Percentiles rank a stretch among this genome's conserved stretches.
Conservation (phyloP, 2,797 vertebrate species). For the Jordanella pulchra region DNA sequence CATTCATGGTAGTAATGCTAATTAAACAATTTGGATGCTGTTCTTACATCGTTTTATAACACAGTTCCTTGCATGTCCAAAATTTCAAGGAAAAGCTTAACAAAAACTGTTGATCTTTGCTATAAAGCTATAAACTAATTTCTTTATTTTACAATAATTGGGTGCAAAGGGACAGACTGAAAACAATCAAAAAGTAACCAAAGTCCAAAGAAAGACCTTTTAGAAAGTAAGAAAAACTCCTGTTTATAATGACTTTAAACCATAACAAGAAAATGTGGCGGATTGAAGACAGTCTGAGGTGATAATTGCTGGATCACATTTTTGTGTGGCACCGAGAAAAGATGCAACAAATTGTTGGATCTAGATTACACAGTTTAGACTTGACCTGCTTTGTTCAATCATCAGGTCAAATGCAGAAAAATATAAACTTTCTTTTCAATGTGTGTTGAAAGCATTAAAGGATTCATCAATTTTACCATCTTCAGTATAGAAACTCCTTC, state of each 20-base stretch:
- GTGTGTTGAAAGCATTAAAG: too few species aligned
- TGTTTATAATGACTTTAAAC: neutral
- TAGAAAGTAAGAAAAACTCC: neutral
- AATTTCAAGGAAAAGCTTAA: neutral
- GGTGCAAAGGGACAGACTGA: too few species aligned
- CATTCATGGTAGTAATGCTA: neutral
- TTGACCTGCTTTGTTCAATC: neutral
- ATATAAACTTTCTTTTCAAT: neutral
- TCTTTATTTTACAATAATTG: neutral
- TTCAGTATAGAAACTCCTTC: neutral
- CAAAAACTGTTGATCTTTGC: neutral
- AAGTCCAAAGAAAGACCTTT: slow-evolving; percentile 2
- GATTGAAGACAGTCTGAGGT: neutral
- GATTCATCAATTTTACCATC: neutral
- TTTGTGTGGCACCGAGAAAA: neutral
- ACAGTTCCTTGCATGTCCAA: neutral
- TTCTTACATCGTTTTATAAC: neutral
- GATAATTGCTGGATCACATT: neutral
- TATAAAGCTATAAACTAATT: too few species aligned
- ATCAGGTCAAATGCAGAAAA: neutral
- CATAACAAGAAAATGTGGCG: neutral
- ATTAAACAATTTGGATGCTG: neutral
- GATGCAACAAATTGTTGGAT: neutral
- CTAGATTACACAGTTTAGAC: neutral
- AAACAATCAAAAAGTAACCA: neutral